A percentile compares a stretch with the other conserved stretches of the same genome.
Evolutionary conservation across 2,888 invertebrate species (phyloP).

Genomic region (Teleogryllus oceanicus): DNA sequence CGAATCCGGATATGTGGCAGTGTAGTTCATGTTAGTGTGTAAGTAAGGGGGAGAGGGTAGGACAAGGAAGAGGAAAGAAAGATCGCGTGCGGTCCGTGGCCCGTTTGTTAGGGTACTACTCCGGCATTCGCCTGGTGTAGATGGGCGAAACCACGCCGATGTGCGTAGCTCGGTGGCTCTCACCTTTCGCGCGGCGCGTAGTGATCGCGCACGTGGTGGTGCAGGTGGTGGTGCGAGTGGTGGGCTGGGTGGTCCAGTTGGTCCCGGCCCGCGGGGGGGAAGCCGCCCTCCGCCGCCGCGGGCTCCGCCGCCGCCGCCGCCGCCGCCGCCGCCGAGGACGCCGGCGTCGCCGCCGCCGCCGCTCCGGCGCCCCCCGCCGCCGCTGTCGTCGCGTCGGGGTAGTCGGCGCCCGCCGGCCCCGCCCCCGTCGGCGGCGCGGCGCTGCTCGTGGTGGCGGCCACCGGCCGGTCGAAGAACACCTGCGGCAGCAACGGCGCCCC

Average conservation of each 20-base stretch:
- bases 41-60: too few species aligned
- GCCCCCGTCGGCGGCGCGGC: constrained; percentile 39
- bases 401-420: neutral
- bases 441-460: constrained; percentile 51
- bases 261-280: constrained; percentile 50
- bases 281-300: constrained; percentile 44
- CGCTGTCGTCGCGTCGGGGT: constrained; percentile 29
- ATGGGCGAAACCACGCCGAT: too few species aligned
- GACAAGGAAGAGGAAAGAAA: too few species aligned
- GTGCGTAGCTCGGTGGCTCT: too few species aligned
- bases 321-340: constrained; percentile 46
- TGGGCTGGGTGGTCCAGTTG: constrained; percentile 40
- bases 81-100: too few species aligned
- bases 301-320: constrained; percentile 48
- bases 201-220: constrained; percentile 44
- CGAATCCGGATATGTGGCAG: too few species aligned
- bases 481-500: constrained; percentile 42
- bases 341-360: constrained; percentile 23
- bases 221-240: neutral
- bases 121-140: too few species aligned
- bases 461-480: constrained; percentile 57
- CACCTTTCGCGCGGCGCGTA: constrained; percentile 36
- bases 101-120: too few species aligned
- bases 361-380: neutral
- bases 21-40: too few species aligned